These are phyloP conservation scores for Acanthurus leucopareius DNA, from an alignment of 2,797 vertebrate species.

Conservation along the genomic window DNA sequence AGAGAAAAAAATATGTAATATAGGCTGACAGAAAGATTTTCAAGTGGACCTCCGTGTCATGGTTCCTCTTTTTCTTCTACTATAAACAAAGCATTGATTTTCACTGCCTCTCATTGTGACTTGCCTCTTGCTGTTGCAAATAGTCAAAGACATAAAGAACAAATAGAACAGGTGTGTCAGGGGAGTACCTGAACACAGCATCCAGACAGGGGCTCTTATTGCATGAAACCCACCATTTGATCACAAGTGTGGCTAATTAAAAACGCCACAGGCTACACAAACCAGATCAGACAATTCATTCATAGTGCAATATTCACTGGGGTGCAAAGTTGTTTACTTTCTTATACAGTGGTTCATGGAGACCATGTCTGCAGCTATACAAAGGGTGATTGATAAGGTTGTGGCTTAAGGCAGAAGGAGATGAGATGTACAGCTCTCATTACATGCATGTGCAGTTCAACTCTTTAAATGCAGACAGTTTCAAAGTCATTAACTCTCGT, in stretches of 20 bases:
- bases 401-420: too few species aligned
- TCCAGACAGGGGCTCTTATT: background rate
- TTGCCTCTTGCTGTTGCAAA: background rate
- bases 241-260: background rate
- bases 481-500: too few species aligned
- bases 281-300: background rate
- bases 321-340: too few species aligned
- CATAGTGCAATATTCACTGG: too few species aligned
- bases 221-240: too few species aligned
- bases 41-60: background rate
- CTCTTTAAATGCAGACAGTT: too few species aligned
- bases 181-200: background rate
- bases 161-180: background rate
- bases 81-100: conserved; percentile 5
- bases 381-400: too few species aligned
- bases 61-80: background rate
- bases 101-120: background rate
- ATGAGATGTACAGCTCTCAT: too few species aligned
- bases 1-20: background rate
- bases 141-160: background rate
- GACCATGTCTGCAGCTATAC: too few species aligned
- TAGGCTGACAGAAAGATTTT: background rate
- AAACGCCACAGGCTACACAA: background rate
- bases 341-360: too few species aligned
- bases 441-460: too few species aligned